phyloP scores from a whole-genome alignment of 2,888 invertebrate species.

The Dendrolimus pini region DNA sequence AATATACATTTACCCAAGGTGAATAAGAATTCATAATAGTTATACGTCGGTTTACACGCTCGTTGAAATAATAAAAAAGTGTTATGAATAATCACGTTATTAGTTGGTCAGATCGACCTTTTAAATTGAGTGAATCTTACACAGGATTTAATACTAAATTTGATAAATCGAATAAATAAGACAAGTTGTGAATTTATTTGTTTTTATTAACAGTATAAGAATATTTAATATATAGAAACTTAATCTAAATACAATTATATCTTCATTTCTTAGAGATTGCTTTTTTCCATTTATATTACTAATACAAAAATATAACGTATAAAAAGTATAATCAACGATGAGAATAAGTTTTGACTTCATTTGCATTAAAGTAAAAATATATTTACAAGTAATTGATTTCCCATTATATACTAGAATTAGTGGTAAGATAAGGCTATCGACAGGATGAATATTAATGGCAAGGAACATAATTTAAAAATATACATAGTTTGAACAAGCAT shows the following conservation, averaged over 20 bases:
- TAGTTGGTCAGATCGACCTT: too few species aligned
- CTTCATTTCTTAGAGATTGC: background rate
- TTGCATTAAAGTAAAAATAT: background rate
- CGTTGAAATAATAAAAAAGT: too few species aligned
- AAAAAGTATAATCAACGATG: background rate
- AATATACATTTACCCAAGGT: too few species aligned
- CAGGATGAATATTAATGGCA: conserved; percentile 18
- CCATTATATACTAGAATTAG: conserved; percentile 19
- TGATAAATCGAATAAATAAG: background rate
- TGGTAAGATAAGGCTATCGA: conserved; percentile 45
- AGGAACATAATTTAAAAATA: conserved; percentile 4
- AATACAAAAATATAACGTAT: background rate
- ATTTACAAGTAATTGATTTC: background rate
- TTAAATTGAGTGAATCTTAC: too few species aligned
- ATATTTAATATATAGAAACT: background rate
- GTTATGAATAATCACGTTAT: too few species aligned
- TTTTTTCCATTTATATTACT: background rate
- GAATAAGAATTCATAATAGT: too few species aligned
- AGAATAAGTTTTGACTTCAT: background rate
- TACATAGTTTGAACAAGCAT: background rate
- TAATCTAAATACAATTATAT: background rate
- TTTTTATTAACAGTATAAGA: background rate
- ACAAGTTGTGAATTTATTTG: background rate
- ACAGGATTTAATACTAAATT: too few species aligned
- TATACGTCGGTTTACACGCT: too few species aligned